These are phyloP conservation scores for Cavia aperea DNA, from an alignment of 2,113 vertebrate genomes.

Conservation along the genomic window DNA sequence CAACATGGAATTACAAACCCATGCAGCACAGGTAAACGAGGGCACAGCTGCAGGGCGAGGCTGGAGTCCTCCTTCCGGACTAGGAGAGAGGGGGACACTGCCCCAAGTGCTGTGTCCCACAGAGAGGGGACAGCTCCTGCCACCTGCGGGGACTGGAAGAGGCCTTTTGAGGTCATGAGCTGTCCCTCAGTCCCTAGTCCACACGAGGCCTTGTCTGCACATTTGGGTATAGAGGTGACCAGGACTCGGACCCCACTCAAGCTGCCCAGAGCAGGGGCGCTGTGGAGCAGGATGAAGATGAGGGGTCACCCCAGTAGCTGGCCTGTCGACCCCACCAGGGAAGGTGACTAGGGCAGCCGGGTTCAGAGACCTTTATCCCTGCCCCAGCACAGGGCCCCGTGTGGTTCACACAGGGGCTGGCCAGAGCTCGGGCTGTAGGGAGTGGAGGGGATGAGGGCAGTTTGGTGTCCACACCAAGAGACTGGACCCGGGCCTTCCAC, in stretches of 20 bases:
- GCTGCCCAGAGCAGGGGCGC: background rate
- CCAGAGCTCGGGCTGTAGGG: background rate
- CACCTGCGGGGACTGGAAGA: background rate
- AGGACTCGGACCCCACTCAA: background rate
- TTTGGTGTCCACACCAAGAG: background rate
- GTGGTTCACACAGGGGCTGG: fast-evolving
- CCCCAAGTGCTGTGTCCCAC: background rate
- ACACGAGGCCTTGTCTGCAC: background rate
- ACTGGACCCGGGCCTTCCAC: background rate
- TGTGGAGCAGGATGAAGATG: background rate
- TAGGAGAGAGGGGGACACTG: background rate
- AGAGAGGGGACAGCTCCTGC: background rate
- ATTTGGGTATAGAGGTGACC: background rate
- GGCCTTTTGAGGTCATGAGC: fast-evolving
- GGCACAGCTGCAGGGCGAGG: background rate
- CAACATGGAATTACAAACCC: constrained; percentile 35
- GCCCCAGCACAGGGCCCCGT: background rate
- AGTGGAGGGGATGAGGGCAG: background rate
- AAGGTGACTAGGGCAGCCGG: background rate
- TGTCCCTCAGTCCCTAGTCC: background rate
- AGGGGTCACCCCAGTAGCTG: too few relatives aligned
- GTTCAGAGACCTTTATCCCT: background rate
- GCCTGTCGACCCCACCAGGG: background rate
- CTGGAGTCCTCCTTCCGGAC: background rate
- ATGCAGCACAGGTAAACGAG: background rate